Evolutionary conservation across 1,140 invertebrate genomes (phyloP).

Genomic region (Vanessa atalanta): DNA sequence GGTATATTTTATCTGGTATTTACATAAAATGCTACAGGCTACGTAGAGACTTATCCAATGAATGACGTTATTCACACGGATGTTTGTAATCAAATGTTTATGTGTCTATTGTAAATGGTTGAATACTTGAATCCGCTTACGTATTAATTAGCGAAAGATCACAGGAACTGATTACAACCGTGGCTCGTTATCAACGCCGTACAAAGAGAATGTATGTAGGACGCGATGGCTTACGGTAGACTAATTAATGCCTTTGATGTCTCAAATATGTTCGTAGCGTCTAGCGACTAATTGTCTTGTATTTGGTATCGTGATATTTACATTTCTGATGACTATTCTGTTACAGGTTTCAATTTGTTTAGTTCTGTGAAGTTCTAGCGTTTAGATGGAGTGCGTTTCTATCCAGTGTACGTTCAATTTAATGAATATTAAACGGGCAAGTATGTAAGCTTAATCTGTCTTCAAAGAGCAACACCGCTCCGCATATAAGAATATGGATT

Average conservation of each 20-base stretch:
- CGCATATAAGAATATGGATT: no score
- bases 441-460: no score
- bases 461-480: no score
- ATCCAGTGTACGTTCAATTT: no score
- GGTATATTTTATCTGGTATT: no score
- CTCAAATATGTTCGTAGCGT: constrained; percentile 27
- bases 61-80: no score
- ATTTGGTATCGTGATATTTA: constrained; percentile 8
- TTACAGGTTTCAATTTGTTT: not conserved
- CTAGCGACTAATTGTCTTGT: not conserved
- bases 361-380: not conserved
- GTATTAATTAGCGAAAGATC: constrained; percentile 30
- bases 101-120: constrained; percentile 1
- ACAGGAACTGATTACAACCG: constrained; percentile 29
- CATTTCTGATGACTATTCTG: not conserved
- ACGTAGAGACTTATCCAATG: no score
- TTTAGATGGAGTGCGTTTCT: no score
- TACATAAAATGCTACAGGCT: no score
- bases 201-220: constrained; percentile 24
- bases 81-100: not conserved
- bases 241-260: constrained; percentile 39
- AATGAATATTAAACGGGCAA: no score
- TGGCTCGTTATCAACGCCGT: constrained; percentile 30
- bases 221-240: constrained; percentile 10
- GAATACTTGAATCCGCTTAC: constrained; percentile 25